Evolutionary conservation across 1,140 invertebrate genomes (phyloP), one percentile per base, ranked within the genome.

Genomic region (Neodiprion pinetum): DNA sequence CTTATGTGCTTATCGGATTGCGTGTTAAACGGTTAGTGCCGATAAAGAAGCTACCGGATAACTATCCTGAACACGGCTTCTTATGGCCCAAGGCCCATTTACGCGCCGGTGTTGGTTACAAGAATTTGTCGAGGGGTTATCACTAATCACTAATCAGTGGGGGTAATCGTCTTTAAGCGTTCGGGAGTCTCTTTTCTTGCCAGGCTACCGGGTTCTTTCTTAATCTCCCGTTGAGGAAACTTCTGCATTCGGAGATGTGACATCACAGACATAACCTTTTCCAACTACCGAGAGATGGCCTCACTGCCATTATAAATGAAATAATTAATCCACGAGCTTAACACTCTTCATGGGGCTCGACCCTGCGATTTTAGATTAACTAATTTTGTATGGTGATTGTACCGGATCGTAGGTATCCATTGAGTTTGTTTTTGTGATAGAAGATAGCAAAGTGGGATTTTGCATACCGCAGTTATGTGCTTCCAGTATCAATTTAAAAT

Each of bases 401-500:
- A 65, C 17, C 17, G 7, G 61, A 65, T 65, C 17, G 12, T 21
- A 65, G 12, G 61, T 14, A 65, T 65, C 7, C 17, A 14, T 21
- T 21, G 61, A 65, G 7, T 65, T 14, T 65, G 12, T 65, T 21
- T 65, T 65, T 21, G 17, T 65, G 12, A 17, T 65, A 40, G 48
- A 65, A 11, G 28, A 40, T 40, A 40, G 28, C 28, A 73, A 79
- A 79, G 75, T 77, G 76, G 78, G 73, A 79, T 79, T 48, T 82
- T 80, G 77, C 78, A 84, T 81, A 79, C 79, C 77, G 85, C 83
- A 87, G 86, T 88, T 85, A 88, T 88, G 87, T 85, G 84, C 82
- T 88, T 87, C 83, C 84, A 83, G 85, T 88, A 81, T 83, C 82
- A 80, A 83, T 82, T 86, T 83, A 85, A 78, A 83, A 86, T 86